Percentiles rank a stretch among this genome's conserved stretches.
Evolutionary conservation across 2,888 invertebrate genomes (phyloP).

Genomic region (Plagodis dolabraria): DNA sequence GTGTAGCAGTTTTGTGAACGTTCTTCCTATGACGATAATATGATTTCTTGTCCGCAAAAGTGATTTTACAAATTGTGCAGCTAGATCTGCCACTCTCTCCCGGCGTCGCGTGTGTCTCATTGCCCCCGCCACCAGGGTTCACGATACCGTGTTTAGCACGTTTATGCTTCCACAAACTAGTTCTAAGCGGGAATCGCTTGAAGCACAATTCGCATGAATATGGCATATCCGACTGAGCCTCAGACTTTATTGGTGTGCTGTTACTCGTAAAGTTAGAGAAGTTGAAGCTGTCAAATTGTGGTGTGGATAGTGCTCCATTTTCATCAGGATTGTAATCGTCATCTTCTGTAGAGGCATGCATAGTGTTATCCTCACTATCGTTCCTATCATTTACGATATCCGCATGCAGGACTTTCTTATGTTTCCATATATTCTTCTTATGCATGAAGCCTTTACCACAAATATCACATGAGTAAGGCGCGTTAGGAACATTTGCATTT

Average conservation of each 20-base stretch:
- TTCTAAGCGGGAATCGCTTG: slow-evolving; percentile 75
- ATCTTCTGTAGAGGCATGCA: slow-evolving; percentile 81
- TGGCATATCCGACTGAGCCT: slow-evolving; percentile 56
- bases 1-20: slow-evolving; percentile 79
- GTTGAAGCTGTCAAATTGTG: slow-evolving; percentile 81
- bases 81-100: slow-evolving; percentile 70
- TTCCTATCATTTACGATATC: slow-evolving; percentile 74
- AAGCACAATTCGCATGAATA: slow-evolving; percentile 77
- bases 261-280: slow-evolving; percentile 67
- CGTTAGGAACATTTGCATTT: slow-evolving; percentile 73
- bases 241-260: slow-evolving; percentile 38
- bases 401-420: slow-evolving; percentile 81
- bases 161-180: slow-evolving; percentile 81
- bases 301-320: slow-evolving; percentile 75
- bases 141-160: slow-evolving; percentile 80
- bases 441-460: slow-evolving; percentile 87
- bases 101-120: slow-evolving; percentile 47
- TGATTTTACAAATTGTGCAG: slow-evolving; percentile 86
- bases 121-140: slow-evolving; percentile 55
- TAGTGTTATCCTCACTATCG: slow-evolving; percentile 80
- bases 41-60: slow-evolving; percentile 85
- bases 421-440: slow-evolving; percentile 84
- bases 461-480: slow-evolving; percentile 85
- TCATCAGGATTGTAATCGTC: slow-evolving; percentile 78
- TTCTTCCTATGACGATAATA: slow-evolving; percentile 86